Base-by-base conservation (phyloP, 2,888 invertebrate genomes). In the Bugulina stolonifera region DNA sequence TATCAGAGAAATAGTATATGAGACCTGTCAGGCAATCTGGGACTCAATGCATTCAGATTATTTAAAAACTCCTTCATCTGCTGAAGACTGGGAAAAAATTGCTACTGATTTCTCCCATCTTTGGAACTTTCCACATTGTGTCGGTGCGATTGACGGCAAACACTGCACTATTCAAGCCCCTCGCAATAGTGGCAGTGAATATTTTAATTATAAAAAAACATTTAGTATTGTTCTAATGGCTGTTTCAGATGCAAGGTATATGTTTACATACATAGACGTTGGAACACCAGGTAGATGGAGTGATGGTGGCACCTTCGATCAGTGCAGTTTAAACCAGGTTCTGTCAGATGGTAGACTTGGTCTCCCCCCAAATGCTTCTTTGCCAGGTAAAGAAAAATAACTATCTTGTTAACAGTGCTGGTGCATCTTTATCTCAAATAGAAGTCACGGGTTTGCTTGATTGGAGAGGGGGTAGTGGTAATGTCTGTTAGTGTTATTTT, bases 221-320 rank as follows among this genome's bases (percentile, higher is more conserved):
- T n/a, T n/a, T n/a, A n/a, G n/a, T n/a, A n/a, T n/a, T n/a, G n/a
- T n/a, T n/a, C n/a, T n/a, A n/a, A n/a, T n/a, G n/a, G n/a, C n/a
- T n/a, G n/a, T 82, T 71, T 81, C 79, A 3, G 82, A 84, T 76
- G 81, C 81, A 27, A 75, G 83, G 73, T 85, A 83, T 74, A 79
- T 79, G 22, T 78, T 78, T 76, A 74, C 77, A 22, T 80, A 76
- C n/a, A n/a, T n/a, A n/a, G n/a, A n/a, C n/a, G n/a, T n/a, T n/a
- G n/a, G n/a, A n/a, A n/a, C n/a, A n/a, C 74, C 80, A 75, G 80
- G 82, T n/a, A 72, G 78, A 72, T 77, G 79, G 69, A 79, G 76
- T 34, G 81, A 83, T 75, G 78, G 80, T 55, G 80, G 79, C 22
- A 76, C 80, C 34, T 79, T 79, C 69, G 43, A 29, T 71, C 71